Base-by-base conservation (phyloP, 2,888 invertebrate species). In the Unio delphinus region DNA sequence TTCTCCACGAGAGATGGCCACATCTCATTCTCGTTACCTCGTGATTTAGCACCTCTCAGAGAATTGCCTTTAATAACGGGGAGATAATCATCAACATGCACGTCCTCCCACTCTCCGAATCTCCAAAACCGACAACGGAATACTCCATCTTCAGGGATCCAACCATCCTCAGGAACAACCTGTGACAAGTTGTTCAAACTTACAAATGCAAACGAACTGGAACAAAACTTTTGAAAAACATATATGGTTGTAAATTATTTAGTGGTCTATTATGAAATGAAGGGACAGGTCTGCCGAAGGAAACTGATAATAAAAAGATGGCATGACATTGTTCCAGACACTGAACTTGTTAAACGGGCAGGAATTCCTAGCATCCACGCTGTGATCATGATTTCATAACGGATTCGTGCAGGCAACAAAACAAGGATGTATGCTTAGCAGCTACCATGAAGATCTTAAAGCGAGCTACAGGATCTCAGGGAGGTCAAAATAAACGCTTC, bases 1-100 rank as follows among this genome's bases (percentile, higher is more conserved):
- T 88, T 88, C 73, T 88, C 88, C 61, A 88, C 74, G 30, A 88
- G 72, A 0, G 86, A 73, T 3, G 86, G 85, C 88, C 88, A 88
- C 78, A 87, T 79, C 71, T 88, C 87, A 68, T 80, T 80, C 23
- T 67, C 61, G 58, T 87, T 85, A 11, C 83, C 77, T 8, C 76
- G 67, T 6, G 87, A 87, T 59, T 81, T 80, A 18, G 87, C 87
- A 5, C 86, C 87, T 83, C 85, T 86, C 11, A 80, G 74, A 23
- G 69, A 58, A 26, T 65, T 71, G 3, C 74, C 82, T 58, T 83
- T 67, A 17, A 82, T 66, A n/a, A 85, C 73, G 3, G 88, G 88
- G 23, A 88, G 67, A 61, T 64, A 81, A 64, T 88, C 88, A 68
- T 88, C 88, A 11, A 81, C 82, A 64, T 81, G 85, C 1, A 87